Percentiles rank a stretch among this genome's conserved stretches.
Conservation (phyloP, 2,113 vertebrate genomes). For the Colaptes auratus region DNA sequence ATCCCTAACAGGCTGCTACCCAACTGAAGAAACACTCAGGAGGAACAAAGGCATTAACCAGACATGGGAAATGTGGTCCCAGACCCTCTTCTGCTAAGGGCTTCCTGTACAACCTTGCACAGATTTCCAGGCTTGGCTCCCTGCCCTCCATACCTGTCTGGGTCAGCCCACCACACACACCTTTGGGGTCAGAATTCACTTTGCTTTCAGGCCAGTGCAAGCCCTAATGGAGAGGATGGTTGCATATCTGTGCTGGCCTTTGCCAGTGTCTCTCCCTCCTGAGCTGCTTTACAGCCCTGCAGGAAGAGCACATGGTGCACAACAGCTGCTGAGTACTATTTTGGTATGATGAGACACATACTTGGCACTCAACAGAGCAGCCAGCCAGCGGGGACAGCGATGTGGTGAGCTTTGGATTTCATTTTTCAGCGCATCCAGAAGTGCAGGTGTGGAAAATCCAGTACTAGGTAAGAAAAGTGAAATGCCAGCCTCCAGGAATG, state of each 20-base stretch:
- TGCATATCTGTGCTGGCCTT: background rate
- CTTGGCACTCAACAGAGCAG: background rate
- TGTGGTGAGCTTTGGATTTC: background rate
- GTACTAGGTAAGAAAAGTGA: background rate
- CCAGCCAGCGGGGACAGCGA: background rate
- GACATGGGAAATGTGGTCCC: background rate
- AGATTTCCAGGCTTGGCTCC: background rate
- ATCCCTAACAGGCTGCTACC: background rate
- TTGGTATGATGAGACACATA: rapidly evolving
- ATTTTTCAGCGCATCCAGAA: background rate
- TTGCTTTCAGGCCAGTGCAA: rapidly evolving
- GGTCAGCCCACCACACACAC: background rate
- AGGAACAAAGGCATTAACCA: rapidly evolving
- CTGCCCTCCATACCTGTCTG: background rate
- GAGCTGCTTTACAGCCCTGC: background rate
- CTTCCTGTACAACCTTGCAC: background rate
- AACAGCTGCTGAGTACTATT: rapidly evolving
- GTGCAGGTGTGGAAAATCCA: background rate
- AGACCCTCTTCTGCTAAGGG: background rate
- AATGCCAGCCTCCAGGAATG: background rate
- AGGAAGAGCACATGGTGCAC: background rate
- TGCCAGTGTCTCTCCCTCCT: background rate
- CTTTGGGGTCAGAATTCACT: background rate
- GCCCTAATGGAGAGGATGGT: background rate
- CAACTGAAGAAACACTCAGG: background rate